These are phyloP conservation scores for Lerista edwardsae DNA, from an alignment of 2,797 vertebrate species.

Conservation along the genomic window DNA sequence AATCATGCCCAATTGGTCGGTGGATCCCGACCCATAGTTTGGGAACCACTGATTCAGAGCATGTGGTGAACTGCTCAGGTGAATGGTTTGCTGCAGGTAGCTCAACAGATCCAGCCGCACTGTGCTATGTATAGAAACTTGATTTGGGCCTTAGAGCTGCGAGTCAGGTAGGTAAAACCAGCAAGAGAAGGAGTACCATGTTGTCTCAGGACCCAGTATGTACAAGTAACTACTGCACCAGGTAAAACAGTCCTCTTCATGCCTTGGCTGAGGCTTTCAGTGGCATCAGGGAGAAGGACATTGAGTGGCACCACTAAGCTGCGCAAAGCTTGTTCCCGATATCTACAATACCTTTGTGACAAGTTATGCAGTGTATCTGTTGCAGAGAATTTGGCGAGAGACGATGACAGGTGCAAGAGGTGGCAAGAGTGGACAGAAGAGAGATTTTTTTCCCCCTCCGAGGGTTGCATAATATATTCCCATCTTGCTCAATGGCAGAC, in stretches of 20 bases:
- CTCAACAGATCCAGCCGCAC: not conserved
- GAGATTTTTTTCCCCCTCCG: not conserved
- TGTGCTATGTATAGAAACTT: not conserved
- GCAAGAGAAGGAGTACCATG: not conserved
- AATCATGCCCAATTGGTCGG: too few species aligned
- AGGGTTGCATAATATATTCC: not conserved
- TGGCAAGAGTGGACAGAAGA: not conserved
- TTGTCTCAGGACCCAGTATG: not conserved
- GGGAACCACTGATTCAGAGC: not conserved
- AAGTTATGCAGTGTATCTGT: not conserved
- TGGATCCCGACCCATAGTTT: too few species aligned
- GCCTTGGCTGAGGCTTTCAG: not conserved
- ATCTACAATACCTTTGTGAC: not conserved
- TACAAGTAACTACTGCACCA: not conserved
- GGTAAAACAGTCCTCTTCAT: not conserved
- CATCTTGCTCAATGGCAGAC: not conserved
- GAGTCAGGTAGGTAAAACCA: not conserved
- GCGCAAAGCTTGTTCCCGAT: not conserved
- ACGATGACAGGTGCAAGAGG: not conserved
- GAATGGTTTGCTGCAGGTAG: not conserved
- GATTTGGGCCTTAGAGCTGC: not conserved
- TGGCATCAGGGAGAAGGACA: not conserved
- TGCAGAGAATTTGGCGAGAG: not conserved
- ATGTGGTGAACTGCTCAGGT: not conserved
- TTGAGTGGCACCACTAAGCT: not conserved